Conservation (phyloP, 2,888 invertebrate genomes). For the Plagodis dolabraria region DNA sequence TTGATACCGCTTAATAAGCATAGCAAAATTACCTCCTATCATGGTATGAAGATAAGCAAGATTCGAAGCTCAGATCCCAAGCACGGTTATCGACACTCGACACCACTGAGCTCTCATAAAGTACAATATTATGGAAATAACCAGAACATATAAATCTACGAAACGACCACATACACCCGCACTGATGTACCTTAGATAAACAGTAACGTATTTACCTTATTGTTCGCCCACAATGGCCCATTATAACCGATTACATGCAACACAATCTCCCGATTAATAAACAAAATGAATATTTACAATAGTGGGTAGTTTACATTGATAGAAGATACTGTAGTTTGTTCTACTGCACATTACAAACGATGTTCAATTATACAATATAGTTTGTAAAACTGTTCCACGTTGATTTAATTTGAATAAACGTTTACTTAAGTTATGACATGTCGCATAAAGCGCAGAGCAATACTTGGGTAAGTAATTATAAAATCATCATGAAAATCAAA, state of each 20-base stretch:
- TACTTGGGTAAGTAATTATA: too few relatives aligned
- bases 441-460: too few relatives aligned
- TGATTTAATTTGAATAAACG: too few relatives aligned
- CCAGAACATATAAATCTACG: constrained; percentile 15
- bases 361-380: too few relatives aligned
- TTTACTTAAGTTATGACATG: too few relatives aligned
- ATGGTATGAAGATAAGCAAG: too few relatives aligned
- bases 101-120: background rate
- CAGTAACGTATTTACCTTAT: constrained; percentile 38
- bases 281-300: constrained; percentile 38
- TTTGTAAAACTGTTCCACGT: too few relatives aligned
- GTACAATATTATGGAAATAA: constrained; percentile 1
- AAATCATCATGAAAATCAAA: too few relatives aligned
- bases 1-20: too few relatives aligned
- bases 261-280: constrained; percentile 38
- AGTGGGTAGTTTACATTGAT: constrained; percentile 9
- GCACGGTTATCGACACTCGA: too few relatives aligned
- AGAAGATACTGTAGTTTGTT: background rate
- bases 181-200: constrained; percentile 32
- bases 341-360: background rate
- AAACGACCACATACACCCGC: constrained; percentile 19
- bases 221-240: constrained; percentile 41
- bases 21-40: too few relatives aligned
- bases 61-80: too few relatives aligned
- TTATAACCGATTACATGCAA: constrained; percentile 40